phyloP scores from a whole-genome alignment of 2,888 invertebrate species.

The Eudasyphora cyanicolor region DNA sequence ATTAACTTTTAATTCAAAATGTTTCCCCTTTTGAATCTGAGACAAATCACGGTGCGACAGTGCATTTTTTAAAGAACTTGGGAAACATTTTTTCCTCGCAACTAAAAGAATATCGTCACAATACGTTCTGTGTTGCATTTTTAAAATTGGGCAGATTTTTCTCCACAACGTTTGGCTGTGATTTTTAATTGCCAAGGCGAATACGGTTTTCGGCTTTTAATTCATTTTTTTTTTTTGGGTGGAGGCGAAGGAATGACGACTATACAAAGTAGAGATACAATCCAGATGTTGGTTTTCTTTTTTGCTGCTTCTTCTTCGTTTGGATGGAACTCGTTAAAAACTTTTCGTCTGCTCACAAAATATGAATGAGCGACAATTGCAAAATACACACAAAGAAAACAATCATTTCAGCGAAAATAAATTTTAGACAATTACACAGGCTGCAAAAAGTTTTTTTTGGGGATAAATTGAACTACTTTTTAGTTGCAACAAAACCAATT shows the following conservation, averaged over 20 bases:
- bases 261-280: neutral
- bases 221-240: neutral
- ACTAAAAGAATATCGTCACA: constrained; percentile 36
- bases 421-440: no score
- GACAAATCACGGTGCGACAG: no score
- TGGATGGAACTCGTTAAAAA: constrained; percentile 32
- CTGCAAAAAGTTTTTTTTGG: no score
- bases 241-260: neutral
- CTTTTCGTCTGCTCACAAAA: constrained; percentile 11
- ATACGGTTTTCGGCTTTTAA: no score
- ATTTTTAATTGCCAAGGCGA: constrained; percentile 43
- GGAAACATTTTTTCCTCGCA: neutral
- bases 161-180: constrained; percentile 26
- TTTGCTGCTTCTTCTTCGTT: no score
- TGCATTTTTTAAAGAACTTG: neutral
- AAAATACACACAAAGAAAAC: no score
- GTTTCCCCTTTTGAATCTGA: no score
- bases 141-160: constrained; percentile 1
- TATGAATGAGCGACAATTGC: neutral
- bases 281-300: constrained; percentile 7
- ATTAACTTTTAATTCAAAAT: no score
- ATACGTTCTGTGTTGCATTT: constrained; percentile 34
- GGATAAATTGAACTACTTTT: no score
- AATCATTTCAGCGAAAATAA: no score
- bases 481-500: no score